Conservation (phyloP, 2,113 vertebrate genomes). For the Rallus limicola region DNA sequence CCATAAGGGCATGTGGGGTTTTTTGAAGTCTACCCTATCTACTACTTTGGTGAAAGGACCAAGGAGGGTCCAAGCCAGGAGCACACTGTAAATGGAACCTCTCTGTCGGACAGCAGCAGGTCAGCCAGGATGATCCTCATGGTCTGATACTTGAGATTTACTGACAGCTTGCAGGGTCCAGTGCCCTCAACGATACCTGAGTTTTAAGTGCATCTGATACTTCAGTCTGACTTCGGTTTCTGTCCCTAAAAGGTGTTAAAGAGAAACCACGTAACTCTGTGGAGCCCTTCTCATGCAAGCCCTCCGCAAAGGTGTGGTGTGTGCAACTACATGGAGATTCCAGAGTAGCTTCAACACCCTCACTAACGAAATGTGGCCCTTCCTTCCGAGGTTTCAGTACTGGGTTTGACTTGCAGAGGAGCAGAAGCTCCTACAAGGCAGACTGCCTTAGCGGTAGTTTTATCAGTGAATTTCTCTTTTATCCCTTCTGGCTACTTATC, state of each 20-base stretch:
- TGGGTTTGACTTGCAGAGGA: background rate
- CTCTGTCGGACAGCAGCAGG: too few relatives aligned
- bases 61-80: background rate
- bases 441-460: background rate
- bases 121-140: background rate
- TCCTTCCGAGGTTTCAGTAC: background rate
- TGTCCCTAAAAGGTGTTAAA: background rate
- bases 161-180: background rate
- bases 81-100: background rate
- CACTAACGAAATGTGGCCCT: background rate
- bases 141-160: background rate
- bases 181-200: background rate
- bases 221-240: background rate
- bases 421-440: background rate
- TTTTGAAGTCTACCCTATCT: background rate
- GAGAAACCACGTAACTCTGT: accelerated
- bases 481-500: background rate
- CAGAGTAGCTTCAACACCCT: background rate
- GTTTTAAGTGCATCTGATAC: background rate
- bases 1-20: too few relatives aligned
- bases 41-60: background rate
- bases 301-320: accelerated
- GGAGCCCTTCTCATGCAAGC: background rate
- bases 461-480: background rate
- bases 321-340: background rate